phyloP scores from a whole-genome alignment of 2,113 vertebrate genomes.

The Ibidorhyncha struthersii region DNA sequence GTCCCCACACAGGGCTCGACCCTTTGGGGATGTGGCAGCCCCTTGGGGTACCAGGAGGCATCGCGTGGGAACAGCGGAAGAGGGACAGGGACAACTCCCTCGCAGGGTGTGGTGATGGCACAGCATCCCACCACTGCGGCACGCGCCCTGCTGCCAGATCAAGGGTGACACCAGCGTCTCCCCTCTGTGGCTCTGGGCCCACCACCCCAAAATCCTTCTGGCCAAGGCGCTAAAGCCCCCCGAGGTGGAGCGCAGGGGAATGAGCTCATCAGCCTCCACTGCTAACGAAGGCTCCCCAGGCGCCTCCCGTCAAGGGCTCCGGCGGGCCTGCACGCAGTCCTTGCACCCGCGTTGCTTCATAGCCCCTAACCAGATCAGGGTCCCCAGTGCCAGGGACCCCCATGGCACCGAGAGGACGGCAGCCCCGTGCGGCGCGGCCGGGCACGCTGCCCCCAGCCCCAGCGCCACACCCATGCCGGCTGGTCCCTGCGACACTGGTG shows the following conservation, averaged over 20 bases:
- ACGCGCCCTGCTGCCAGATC: rapidly evolving
- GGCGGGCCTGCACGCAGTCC: rapidly evolving
- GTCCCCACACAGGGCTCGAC: rapidly evolving
- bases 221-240: background rate
- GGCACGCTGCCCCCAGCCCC: background rate
- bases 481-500: background rate
- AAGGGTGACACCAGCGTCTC: rapidly evolving
- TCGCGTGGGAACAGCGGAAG: background rate
- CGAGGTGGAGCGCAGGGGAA: rapidly evolving
- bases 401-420: rapidly evolving
- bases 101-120: rapidly evolving
- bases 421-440: background rate
- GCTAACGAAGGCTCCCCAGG: background rate
- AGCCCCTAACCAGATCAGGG: background rate
- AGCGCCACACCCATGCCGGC: background rate
- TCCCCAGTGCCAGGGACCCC: rapidly evolving
- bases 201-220: background rate
- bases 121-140: rapidly evolving
- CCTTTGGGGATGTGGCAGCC: background rate
- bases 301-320: background rate
- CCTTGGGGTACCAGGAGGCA: background rate
- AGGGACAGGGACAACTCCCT: background rate
- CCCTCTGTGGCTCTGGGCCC: background rate
- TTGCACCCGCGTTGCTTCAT: rapidly evolving
- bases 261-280: background rate